Conservation (phyloP, 1,140 invertebrate species). For the Lucilia sericata region DNA sequence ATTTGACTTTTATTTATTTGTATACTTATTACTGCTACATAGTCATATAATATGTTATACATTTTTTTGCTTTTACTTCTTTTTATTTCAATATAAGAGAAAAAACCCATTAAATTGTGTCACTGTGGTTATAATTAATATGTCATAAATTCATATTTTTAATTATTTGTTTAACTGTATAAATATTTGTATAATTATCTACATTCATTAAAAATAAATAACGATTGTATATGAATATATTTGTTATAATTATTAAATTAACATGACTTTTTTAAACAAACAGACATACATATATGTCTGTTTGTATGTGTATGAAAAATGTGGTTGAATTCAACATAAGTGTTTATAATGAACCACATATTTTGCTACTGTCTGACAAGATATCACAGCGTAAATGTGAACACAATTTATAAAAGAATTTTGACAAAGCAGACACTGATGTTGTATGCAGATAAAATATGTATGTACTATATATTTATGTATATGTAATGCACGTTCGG, state of each 20-base stretch:
- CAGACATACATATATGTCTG: neutral
- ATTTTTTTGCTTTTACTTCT: no score
- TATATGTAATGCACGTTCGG: no score
- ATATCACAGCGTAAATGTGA: slow-evolving; percentile 13
- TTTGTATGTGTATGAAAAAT: neutral
- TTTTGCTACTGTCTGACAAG: slow-evolving; percentile 19
- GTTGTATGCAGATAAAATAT: neutral
- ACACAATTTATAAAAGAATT: neutral
- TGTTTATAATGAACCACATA: neutral
- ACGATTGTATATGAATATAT: neutral
- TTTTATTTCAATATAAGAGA: no score
- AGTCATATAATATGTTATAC: no score
- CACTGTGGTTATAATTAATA: slow-evolving; percentile 15
- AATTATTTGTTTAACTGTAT: slow-evolving; percentile 1
- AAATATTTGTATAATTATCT: neutral
- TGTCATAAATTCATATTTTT: slow-evolving; percentile 16
- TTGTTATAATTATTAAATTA: slow-evolving; percentile 22
- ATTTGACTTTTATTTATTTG: no score
- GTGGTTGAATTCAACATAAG: neutral
- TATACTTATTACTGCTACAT: no score
- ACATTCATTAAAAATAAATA: neutral
- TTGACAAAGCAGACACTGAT: slow-evolving; percentile 16
- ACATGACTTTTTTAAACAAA: neutral
- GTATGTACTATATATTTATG: no score
- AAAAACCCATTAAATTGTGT: no score